phyloP scores from a whole-genome alignment of 64 coral and sea anemone genomes.

The Stichodactyla mertensii region DNA sequence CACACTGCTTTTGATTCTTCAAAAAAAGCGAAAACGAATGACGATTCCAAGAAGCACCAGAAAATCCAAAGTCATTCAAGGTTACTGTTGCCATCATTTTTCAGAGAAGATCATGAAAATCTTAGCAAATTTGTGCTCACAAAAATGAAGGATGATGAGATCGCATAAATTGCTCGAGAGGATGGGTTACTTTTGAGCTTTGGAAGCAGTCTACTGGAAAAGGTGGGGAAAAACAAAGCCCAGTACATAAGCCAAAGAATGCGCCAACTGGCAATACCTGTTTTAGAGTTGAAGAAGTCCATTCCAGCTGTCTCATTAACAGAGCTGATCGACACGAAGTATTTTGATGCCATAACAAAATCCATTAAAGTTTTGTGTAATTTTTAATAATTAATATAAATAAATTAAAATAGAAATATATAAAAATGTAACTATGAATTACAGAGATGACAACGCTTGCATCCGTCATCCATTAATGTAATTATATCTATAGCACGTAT shows the following conservation, averaged over 20 bases:
- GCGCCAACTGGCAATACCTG: slow-evolving; percentile 16
- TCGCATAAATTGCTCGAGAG: not conserved
- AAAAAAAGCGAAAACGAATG: not conserved
- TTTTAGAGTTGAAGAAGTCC: not conserved
- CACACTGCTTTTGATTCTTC: slow-evolving; percentile 35
- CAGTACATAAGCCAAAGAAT: slow-evolving; percentile 31
- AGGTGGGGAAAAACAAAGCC: slow-evolving; percentile 11
- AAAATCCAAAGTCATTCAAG: not conserved
- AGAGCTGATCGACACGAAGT: slow-evolving; percentile 4
- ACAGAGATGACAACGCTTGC: too few species aligned
- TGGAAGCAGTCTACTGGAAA: slow-evolving; percentile 10
- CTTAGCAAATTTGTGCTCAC: not conserved
- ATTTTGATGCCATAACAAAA: slow-evolving; percentile 23
- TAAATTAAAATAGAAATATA: too few species aligned
- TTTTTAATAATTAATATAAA: too few species aligned
- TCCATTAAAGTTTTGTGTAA: slow-evolving; percentile 5
- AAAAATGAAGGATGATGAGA: slow-evolving; percentile 6
- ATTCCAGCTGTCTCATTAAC: not conserved
- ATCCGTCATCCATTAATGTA: too few species aligned
- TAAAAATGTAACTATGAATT: too few species aligned
- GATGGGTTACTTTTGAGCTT: not conserved
- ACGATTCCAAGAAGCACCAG: not conserved
- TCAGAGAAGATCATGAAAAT: not conserved
- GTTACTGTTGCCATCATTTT: not conserved
- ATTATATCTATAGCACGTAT: too few species aligned